These are phyloP conservation scores for Galagoides demidoff DNA, from an alignment of 2,797 vertebrate species.

Conservation along the genomic window DNA sequence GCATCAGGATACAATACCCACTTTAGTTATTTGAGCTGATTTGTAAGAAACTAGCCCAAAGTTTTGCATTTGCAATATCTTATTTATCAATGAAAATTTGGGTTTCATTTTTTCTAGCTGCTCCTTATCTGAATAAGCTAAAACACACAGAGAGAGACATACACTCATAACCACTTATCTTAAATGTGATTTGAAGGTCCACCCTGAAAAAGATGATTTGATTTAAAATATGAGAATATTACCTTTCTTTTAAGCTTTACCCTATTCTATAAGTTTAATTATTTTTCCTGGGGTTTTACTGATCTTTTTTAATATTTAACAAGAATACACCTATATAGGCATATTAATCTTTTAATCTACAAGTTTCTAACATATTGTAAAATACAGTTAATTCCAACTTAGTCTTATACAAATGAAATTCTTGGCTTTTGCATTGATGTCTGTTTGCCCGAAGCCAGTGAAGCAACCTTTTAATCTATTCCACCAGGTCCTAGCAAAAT, in stretches of 20 bases:
- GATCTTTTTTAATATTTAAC: background rate
- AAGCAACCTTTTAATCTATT: background rate
- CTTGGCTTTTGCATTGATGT: background rate
- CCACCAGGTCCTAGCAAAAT: background rate
- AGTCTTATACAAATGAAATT: background rate
- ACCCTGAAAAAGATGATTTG: background rate
- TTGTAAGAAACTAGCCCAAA: background rate
- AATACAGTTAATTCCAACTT: background rate
- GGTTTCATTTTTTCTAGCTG: background rate
- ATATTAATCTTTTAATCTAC: background rate
- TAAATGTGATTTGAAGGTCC: background rate
- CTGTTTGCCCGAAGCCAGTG: background rate
- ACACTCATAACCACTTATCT: background rate
- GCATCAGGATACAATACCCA: background rate
- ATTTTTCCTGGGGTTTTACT: background rate
- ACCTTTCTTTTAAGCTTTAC: background rate
- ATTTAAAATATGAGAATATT: background rate
- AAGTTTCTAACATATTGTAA: background rate
- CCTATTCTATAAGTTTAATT: background rate
- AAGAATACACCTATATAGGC: background rate
- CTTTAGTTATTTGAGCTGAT: background rate
- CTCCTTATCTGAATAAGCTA: background rate
- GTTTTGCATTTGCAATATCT: background rate
- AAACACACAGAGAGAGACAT: background rate
- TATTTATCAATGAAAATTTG: slow-evolving; percentile 11